Evolutionary conservation across 2,888 invertebrate species (phyloP), one percentile per base, ranked within the genome.

Genomic region (Hydrotaea diabolus): DNA sequence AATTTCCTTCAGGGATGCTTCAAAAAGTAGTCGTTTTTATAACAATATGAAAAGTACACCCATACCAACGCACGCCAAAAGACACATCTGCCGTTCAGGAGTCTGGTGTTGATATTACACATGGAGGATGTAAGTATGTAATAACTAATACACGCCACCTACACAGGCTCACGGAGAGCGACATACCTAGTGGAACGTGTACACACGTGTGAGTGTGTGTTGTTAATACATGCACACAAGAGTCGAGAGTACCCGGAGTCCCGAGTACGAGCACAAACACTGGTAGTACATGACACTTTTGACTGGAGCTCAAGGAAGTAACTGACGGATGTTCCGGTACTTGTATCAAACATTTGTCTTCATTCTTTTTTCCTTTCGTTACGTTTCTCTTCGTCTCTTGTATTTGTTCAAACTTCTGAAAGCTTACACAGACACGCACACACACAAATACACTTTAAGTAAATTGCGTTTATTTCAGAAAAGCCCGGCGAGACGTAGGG

Each of bases 301-400:
- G 80, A 87, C 82, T 75, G 75, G 86, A 89, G 86, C 88, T 87
- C 86, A 86, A 85, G 87, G 86, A 88, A 88, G 83, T 82, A 87
- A 88, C 88, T 90, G 90, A 89, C 91, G 90, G 91, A 91, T 90
- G 89, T 91, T 91, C 90, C 91, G 90, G 91, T 90, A 91, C 91
- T 91, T 91, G 89, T 90, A 90, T 91, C 91, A 90, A 91, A 88
- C 89, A 89, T 88, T 90, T 90, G 91, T 90, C 91, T 90, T 88
- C 88, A 87, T 87, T 86, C 86, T 86, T 81, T 87, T 46, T 64
- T 26, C 7, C 3, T 31, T 31, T 31, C 7, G 31, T 31, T 39
- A 8, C 39, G 9, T 39, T 13, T 39, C 39, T 39, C 39, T 39
- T 39, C 8, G 31, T 31, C 9, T 39, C 39, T 55, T 76, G 49